Evolutionary conservation across 2,888 invertebrate species (phyloP).

Genomic region (Dorcus hopei): DNA sequence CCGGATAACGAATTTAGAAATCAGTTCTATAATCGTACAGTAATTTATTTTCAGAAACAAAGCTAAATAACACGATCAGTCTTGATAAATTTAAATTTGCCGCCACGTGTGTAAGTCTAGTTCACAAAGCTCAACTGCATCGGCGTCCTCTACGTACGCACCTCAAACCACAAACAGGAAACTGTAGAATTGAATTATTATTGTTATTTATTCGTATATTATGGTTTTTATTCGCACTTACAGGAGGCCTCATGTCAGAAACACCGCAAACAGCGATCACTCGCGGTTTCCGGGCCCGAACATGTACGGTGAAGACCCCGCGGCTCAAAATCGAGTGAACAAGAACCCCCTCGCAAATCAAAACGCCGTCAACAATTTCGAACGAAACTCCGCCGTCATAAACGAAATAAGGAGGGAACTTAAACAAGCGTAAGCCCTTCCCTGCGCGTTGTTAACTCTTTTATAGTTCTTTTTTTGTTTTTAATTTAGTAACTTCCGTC

Average conservation of each 20-base stretch:
- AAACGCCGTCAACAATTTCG: not conserved
- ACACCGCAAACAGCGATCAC: not conserved
- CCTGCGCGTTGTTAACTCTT: not conserved
- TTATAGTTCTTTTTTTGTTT: not conserved
- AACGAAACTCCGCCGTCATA: conserved; percentile 3
- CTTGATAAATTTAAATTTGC: too few species aligned
- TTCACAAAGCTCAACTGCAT: too few species aligned
- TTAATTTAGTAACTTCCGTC: not conserved
- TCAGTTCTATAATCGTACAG: too few species aligned
- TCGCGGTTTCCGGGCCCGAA: too few species aligned
- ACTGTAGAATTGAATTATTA: too few species aligned
- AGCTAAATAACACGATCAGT: too few species aligned
- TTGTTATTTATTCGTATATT: too few species aligned
- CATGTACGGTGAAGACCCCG: not conserved
- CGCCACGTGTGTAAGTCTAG: too few species aligned
- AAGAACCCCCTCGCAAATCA: not conserved
- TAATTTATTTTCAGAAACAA: too few species aligned
- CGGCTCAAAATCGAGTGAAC: not conserved
- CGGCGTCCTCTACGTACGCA: too few species aligned
- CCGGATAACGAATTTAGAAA: too few species aligned
- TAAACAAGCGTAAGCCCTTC: conserved; percentile 1
- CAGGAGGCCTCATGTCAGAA: conserved; percentile 9
- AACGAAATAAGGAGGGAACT: conserved; percentile 3
- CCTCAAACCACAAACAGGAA: too few species aligned
- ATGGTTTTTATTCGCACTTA: not conserved